Evolutionary conservation across 1,140 invertebrate genomes (phyloP).

Genomic region (Cyclargus thomasi): DNA sequence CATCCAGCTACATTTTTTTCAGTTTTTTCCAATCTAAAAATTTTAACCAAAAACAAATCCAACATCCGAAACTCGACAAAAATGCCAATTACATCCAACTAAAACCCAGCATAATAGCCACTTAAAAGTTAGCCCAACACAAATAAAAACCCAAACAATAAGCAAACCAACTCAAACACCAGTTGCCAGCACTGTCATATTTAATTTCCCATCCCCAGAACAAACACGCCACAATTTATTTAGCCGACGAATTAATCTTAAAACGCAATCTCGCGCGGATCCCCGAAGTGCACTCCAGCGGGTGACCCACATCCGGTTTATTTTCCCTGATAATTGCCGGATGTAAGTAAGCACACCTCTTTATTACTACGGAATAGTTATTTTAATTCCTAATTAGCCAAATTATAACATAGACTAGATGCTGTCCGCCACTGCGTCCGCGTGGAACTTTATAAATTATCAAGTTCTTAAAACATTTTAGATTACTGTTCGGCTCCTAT

Average conservation of each 20-base stretch:
- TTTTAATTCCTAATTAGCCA: background rate
- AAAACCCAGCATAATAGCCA: background rate
- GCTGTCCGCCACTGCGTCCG: too few relatives aligned
- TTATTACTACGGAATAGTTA: background rate
- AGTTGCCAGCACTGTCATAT: background rate
- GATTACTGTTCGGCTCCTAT: too few relatives aligned
- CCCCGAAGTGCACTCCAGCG: constrained; percentile 26
- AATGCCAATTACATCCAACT: too few relatives aligned
- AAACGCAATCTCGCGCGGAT: constrained; percentile 25
- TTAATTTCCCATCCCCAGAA: constrained; percentile 20
- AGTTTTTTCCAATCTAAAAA: too few relatives aligned
- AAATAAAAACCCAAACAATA: background rate
- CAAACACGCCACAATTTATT: constrained; percentile 23
- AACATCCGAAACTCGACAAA: too few relatives aligned
- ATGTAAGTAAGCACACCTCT: background rate
- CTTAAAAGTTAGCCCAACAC: background rate
- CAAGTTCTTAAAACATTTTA: too few relatives aligned
- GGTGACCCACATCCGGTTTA: constrained; percentile 1
- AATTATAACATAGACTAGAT: too few relatives aligned
- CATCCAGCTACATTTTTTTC: too few relatives aligned
- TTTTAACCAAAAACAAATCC: too few relatives aligned
- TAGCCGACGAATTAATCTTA: constrained; percentile 23
- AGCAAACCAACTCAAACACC: background rate
- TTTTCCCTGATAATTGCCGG: constrained; percentile 4
- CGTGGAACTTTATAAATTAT: too few relatives aligned